Percentiles rank a stretch among this genome's conserved stretches.
Evolutionary conservation across 2,888 invertebrate genomes (phyloP).

Genomic region (Nemotelus nigrinus): DNA sequence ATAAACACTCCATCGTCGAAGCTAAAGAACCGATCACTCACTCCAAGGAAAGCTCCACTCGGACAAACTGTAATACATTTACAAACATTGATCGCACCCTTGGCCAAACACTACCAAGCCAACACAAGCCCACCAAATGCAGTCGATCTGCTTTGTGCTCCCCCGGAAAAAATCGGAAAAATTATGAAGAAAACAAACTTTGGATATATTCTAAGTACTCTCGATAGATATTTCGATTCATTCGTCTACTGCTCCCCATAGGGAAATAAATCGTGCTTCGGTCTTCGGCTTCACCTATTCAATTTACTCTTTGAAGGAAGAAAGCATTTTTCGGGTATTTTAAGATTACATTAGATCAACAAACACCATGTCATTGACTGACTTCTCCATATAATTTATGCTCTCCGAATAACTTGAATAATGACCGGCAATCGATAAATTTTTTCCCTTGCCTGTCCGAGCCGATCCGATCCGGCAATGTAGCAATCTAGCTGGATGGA

Average conservation of each 20-base stretch:
- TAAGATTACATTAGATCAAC: conserved; percentile 40
- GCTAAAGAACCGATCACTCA: background rate
- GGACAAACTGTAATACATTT: background rate
- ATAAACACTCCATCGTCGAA: background rate
- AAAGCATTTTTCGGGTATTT: conserved; percentile 26
- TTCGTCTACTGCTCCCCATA: background rate
- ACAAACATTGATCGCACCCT: conserved; percentile 7
- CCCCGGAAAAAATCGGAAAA: background rate
- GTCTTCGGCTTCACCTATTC: background rate
- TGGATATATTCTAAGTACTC: background rate
- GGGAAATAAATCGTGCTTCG: no score
- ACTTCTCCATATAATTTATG: conserved; percentile 34
- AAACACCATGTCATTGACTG: conserved; percentile 42
- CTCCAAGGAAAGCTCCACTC: background rate
- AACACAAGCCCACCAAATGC: background rate
- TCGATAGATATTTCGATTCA: background rate
- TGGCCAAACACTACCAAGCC: conserved; percentile 2
- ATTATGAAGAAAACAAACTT: no score
- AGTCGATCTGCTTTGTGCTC: conserved; percentile 13
- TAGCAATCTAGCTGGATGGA: conserved; percentile 1
- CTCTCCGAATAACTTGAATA: conserved; percentile 37
- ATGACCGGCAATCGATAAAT: conserved; percentile 43
- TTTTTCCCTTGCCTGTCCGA: background rate
- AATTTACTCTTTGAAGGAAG: conserved; percentile 5
- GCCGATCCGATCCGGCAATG: background rate